Percentiles rank a stretch among this genome's conserved stretches.
phyloP scores from a whole-genome alignment of 2,113 vertebrate genomes.

The Tetrax tetrax region DNA sequence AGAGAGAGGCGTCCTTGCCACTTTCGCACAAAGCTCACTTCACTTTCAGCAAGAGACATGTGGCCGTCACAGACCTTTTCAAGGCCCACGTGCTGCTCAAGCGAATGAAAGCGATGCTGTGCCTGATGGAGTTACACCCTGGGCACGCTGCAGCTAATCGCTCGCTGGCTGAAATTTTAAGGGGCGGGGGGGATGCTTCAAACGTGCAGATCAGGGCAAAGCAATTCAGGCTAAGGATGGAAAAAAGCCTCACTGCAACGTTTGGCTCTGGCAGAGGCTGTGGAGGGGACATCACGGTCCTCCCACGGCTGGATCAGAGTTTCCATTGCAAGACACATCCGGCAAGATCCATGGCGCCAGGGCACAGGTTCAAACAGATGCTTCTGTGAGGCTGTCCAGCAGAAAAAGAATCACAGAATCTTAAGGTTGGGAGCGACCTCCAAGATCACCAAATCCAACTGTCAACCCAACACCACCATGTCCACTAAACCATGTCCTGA shows the following conservation, averaged over 20 bases:
- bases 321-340: background rate
- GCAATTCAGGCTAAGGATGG: background rate
- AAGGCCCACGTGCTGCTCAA: background rate
- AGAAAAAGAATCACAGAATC: background rate
- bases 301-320: background rate
- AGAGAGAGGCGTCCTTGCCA: slow-evolving; percentile 1
- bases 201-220: background rate
- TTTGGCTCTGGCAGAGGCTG: background rate
- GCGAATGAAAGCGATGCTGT: background rate
- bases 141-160: background rate
- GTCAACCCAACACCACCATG: too few relatives aligned
- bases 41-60: background rate
- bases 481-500: too few relatives aligned
- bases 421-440: too few relatives aligned
- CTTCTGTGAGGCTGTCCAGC: background rate
- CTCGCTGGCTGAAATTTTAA: background rate
- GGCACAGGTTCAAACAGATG: fast-evolving
- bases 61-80: slow-evolving; percentile 13
- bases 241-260: background rate
- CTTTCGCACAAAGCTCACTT: slow-evolving; percentile 54
- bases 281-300: background rate
- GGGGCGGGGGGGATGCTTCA: too few relatives aligned
- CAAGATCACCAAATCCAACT: too few relatives aligned
- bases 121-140: background rate
- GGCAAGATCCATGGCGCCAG: background rate